phyloP scores from a whole-genome alignment of 2,797 vertebrate genomes.

The Dermochelys coriacea region DNA sequence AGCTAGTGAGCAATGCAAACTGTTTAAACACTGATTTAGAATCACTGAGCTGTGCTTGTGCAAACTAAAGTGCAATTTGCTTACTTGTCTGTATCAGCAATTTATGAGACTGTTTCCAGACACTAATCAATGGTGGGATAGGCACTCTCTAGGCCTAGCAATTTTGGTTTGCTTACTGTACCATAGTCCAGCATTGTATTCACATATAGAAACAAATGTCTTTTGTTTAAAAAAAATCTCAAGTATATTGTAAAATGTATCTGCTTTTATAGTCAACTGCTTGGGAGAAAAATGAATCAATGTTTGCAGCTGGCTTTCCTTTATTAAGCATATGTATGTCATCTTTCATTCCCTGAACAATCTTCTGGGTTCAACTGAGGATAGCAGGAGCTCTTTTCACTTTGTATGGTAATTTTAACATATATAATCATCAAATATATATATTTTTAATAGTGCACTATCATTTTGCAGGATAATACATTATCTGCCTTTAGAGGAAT shows the following conservation, averaged over 20 bases:
- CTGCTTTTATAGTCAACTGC: neutral
- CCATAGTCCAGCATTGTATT: neutral
- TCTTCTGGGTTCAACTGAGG: neutral
- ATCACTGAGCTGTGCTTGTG: conserved; percentile 72
- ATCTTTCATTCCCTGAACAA: conserved; percentile 19
- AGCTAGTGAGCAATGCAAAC: conserved; percentile 34
- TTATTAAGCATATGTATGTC: conserved; percentile 14
- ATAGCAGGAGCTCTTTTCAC: neutral
- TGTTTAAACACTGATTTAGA: conserved; percentile 78
- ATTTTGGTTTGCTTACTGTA: conserved; percentile 7
- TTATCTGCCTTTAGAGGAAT: neutral
- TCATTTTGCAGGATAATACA: neutral
- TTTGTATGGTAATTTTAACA: neutral
- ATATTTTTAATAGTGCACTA: neutral
- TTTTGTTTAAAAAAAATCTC: neutral
- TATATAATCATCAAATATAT: neutral
- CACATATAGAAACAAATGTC: neutral
- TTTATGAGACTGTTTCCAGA: conserved; percentile 79
- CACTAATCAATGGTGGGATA: conserved; percentile 77
- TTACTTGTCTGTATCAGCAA: conserved; percentile 76
- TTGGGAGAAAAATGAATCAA: conserved; percentile 27
- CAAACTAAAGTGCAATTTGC: conserved; percentile 78
- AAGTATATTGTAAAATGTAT: conserved; percentile 19
- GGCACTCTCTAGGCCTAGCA: neutral
- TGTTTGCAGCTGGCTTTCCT: neutral